Evolutionary conservation across 37 sponge, comb jelly and placozoan genomes (phyloP), one percentile per base, ranked within the genome.

Genomic region (Chondrilla cf. caribensis): DNA sequence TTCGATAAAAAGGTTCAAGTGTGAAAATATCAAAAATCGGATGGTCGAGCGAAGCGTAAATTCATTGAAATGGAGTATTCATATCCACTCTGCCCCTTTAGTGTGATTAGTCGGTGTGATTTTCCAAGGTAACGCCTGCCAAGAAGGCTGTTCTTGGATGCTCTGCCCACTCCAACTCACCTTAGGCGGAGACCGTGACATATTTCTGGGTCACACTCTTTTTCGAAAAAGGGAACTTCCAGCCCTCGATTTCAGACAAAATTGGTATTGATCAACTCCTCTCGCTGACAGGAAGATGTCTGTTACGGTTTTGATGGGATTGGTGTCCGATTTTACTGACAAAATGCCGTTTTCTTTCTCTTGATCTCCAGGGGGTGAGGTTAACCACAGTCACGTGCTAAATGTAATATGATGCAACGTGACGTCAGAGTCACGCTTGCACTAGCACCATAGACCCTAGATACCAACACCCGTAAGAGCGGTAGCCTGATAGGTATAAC

Each of bases 161-260:
- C 71, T 73, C 76, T 38, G 41, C 76, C 76, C 71, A 32, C 76
- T 42, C 24, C 76, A 25, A n/a, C 76, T 73, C 71, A 73, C 76
- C 76, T 73, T 73, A 73, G 76, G 76, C 76, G 76, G 76, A 73
- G 76, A 73, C 76, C 76, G 76, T 5, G 76, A 38, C 76, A 73
- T 73, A 38, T 40, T 35, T 73, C 76, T 73, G 76, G 76, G 76
- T 73, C 41, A 37, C 39, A 19, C 76, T 73, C 76, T 73, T 73
- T 39, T 5, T 43, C 36, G 11, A 4, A 15, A 39, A 4, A 25
- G 43, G 11, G 51, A 6, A 47, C 51, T 47, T 47, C 11, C 11
- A 14, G 11, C 51, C 51, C 6, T 14, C 51, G 51, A 47, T 47
- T 47, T 11, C 51, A 6, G 51, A 6, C 51, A 47, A 47, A 47